Conservation (phyloP, 1,140 invertebrate species). For the Halyomorpha halys region DNA sequence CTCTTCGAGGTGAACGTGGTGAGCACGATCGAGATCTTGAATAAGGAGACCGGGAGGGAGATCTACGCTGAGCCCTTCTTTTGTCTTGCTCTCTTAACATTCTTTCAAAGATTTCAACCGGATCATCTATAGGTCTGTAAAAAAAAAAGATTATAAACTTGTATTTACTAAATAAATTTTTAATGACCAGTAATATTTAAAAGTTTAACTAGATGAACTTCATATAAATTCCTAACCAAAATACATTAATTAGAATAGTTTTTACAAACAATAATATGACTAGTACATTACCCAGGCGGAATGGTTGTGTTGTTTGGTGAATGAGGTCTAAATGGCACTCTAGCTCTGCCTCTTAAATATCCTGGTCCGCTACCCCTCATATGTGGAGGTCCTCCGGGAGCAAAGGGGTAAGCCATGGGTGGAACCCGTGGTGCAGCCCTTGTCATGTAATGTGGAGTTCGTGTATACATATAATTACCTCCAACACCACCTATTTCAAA, state of each 20-base stretch:
- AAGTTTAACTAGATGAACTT: too few relatives aligned
- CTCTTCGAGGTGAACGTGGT: conserved; percentile 28
- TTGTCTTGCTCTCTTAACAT: conserved; percentile 76
- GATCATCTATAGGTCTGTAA: conserved; percentile 62
- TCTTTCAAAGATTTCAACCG: conserved; percentile 71
- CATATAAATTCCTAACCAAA: neutral
- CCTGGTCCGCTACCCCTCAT: neutral
- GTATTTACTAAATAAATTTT: neutral
- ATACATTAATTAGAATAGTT: neutral
- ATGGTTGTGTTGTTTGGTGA: conserved; percentile 7
- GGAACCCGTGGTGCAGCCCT: neutral
- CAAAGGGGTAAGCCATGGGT: neutral
- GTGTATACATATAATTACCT: conserved; percentile 21
- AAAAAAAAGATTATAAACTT: conserved; percentile 22
- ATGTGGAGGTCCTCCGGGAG: neutral
- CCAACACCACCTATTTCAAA: neutral
- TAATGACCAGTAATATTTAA: too few relatives aligned
- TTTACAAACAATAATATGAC: conserved; percentile 1
- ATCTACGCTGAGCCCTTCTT: conserved; percentile 40
- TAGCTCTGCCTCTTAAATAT: neutral
- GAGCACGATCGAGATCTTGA: conserved; percentile 19
- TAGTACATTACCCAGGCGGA: conserved; percentile 12
- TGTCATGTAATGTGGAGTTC: conserved; percentile 14
- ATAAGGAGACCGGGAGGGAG: conserved; percentile 29
- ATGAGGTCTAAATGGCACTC: neutral